Conservation (phyloP, 2,888 invertebrate genomes). For the Caenorhabditis sp. region DNA sequence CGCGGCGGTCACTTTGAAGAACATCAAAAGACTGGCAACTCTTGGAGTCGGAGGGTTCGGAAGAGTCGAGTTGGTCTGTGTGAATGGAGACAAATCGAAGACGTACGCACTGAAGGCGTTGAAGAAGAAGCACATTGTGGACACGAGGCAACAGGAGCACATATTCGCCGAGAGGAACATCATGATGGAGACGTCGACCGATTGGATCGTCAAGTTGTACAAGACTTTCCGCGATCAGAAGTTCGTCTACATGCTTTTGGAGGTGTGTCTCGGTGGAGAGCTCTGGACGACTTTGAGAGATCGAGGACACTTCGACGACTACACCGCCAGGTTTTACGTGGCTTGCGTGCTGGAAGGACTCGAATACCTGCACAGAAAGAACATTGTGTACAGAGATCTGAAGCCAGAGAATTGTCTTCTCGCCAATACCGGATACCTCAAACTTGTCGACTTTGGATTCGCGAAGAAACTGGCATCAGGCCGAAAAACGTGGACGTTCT, state of each 20-base stretch:
- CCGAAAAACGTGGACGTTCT: slow-evolving; percentile 93
- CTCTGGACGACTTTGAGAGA: slow-evolving; percentile 94
- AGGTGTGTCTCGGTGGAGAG: slow-evolving; percentile 93
- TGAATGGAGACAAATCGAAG: slow-evolving; percentile 81
- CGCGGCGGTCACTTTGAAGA: slow-evolving; percentile 85
- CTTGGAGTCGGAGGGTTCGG: slow-evolving; percentile 95
- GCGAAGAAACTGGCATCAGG: slow-evolving; percentile 88
- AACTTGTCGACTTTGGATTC: slow-evolving; percentile 86
- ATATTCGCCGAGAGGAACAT: slow-evolving; percentile 91
- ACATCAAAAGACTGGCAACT: slow-evolving; percentile 88
- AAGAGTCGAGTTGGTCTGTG: slow-evolving; percentile 84
- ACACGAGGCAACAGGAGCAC: slow-evolving; percentile 91
- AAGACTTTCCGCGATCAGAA: slow-evolving; percentile 93
- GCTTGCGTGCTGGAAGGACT: slow-evolving; percentile 98
- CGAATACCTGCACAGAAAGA: slow-evolving; percentile 94
- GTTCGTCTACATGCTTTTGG: slow-evolving; percentile 94
- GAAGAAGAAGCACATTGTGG: slow-evolving; percentile 90
- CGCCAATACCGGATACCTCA: slow-evolving; percentile 94
- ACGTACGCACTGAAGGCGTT: slow-evolving; percentile 90
- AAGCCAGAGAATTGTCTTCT: slow-evolving; percentile 92
- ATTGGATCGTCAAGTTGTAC: slow-evolving; percentile 90
- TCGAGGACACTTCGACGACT: slow-evolving; percentile 81
- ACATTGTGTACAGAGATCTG: slow-evolving; percentile 89
- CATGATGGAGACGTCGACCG: slow-evolving; percentile 85
- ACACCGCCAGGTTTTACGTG: slow-evolving; percentile 85